Evolutionary conservation across 2,888 invertebrate genomes (phyloP), one percentile per base, ranked within the genome.

Genomic region (Perdita meconis): DNA sequence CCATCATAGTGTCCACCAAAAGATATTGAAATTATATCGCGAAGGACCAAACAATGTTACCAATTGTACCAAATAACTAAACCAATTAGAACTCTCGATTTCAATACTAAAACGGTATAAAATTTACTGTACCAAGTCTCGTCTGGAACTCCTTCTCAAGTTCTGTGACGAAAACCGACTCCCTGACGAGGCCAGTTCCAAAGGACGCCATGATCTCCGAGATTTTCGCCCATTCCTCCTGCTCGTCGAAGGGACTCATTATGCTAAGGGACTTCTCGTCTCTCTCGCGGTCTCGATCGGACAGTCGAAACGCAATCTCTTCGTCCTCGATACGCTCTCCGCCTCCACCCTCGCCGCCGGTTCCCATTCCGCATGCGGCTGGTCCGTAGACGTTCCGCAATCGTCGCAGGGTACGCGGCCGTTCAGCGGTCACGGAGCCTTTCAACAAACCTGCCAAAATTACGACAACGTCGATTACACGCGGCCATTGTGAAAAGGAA

Each of bases 211-310:
- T 97, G 88, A 98, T 98, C 93, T 98, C 97, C 57, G 97, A 97
- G 88, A 98, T 98, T 93, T 98, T 97, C 26, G 97, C 97, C 97
- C 98, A 98, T 93, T 98, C 98, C 93, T 98, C 97, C 93, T 97
- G 96, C 91, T 98, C 98, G 93, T 98, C 97, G 92, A 97, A 97
- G 1, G 97, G 97, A 90, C 97, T 97, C 86, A 98, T 94, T 85
- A 97, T 94, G 67, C 94, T 94, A 79, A 94, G 92, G 30, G 93
- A 93, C 74, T 93, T 93, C 82, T 93, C 92, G 88, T 92, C 91
- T 68, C 91, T 89, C 67, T 92, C 92, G 47, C 89, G 89, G 72
- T 91, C 91, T 22, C 90, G 87, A 88, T 93, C 91, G 87, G 89
- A 85, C 78, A 90, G 75, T 77, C 90, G 86, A 78, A 90, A 89